Conservation (phyloP, 2,888 invertebrate species). For the Trimorus sp. region DNA sequence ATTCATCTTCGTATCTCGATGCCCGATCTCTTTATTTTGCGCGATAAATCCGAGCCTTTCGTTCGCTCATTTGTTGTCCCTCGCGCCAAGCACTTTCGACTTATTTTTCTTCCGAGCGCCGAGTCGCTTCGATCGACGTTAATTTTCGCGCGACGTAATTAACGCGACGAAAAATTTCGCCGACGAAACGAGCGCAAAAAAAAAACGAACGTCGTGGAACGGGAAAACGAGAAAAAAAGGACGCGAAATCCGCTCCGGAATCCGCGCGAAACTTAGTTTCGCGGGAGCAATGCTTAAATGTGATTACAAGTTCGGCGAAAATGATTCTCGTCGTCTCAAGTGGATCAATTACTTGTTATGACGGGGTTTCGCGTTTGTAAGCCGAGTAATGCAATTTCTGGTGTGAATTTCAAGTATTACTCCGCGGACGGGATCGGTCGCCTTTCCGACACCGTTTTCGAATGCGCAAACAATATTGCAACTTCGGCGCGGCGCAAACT, state of each 20-base stretch:
- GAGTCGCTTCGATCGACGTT: not conserved
- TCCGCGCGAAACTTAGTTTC: constrained; percentile 56
- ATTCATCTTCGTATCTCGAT: constrained; percentile 51
- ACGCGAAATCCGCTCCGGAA: constrained; percentile 26
- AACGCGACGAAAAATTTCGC: not conserved
- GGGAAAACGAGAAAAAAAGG: not conserved
- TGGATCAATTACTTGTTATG: constrained; percentile 73
- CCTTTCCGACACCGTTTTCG: not conserved
- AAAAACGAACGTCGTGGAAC: too few relatives aligned
- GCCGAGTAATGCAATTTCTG: constrained; percentile 20
- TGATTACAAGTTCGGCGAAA: constrained; percentile 69
- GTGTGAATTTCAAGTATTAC: constrained; percentile 27
- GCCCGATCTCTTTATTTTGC: constrained; percentile 47
- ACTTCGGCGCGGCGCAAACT: not conserved
- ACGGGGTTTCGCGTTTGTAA: constrained; percentile 32
- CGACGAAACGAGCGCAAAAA: too few relatives aligned
- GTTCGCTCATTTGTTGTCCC: constrained; percentile 29
- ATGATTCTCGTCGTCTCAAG: constrained; percentile 47
- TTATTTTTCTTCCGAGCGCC: constrained; percentile 8
- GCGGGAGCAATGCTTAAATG: constrained; percentile 66
- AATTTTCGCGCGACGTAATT: constrained; percentile 1
- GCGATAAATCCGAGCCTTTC: constrained; percentile 36
- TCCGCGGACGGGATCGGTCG: constrained; percentile 2
- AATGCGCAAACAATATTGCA: constrained; percentile 6
- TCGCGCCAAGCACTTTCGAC: constrained; percentile 15